These are phyloP conservation scores for Pachliopta kotzebuea DNA, from an alignment of 2,888 invertebrate species.

Conservation along the genomic window DNA sequence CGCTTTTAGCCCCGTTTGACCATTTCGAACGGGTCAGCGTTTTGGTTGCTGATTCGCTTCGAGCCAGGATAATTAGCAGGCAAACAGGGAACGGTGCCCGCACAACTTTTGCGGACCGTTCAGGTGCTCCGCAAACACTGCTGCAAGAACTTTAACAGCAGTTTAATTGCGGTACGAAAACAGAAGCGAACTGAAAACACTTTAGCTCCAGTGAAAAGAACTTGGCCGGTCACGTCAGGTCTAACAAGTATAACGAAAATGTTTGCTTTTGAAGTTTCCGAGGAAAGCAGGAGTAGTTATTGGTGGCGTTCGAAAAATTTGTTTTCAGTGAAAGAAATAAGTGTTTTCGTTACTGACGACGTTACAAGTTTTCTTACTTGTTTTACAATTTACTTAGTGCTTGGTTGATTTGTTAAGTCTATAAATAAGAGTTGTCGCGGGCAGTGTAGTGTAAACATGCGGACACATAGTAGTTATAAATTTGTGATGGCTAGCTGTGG, in stretches of 20 bases:
- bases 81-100: conserved; percentile 71
- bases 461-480: conserved; percentile 54
- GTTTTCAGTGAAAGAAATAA: conserved; percentile 38
- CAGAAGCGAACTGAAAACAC: conserved; percentile 74
- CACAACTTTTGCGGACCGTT: conserved; percentile 70
- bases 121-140: conserved; percentile 77
- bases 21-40: conserved; percentile 66
- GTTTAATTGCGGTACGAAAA: conserved; percentile 78
- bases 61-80: conserved; percentile 74
- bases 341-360: conserved; percentile 33
- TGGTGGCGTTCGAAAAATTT: conserved; percentile 19
- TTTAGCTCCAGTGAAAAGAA: conserved; percentile 74
- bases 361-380: conserved; percentile 34
- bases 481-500: conserved; percentile 39
- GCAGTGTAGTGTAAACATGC: conserved; percentile 61
- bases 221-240: conserved; percentile 51
- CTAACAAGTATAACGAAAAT: conserved; percentile 39
- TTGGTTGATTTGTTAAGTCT: conserved; percentile 34
- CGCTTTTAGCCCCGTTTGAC: conserved; percentile 72
- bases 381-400: conserved; percentile 10
- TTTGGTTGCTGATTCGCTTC: conserved; percentile 65
- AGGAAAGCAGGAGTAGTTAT: conserved; percentile 47
- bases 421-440: conserved; percentile 62
- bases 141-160: conserved; percentile 79
- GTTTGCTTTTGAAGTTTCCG: conserved; percentile 52